These are phyloP conservation scores for Cantharis nigra DNA, from an alignment of 2,888 invertebrate genomes.

Conservation along the genomic window DNA sequence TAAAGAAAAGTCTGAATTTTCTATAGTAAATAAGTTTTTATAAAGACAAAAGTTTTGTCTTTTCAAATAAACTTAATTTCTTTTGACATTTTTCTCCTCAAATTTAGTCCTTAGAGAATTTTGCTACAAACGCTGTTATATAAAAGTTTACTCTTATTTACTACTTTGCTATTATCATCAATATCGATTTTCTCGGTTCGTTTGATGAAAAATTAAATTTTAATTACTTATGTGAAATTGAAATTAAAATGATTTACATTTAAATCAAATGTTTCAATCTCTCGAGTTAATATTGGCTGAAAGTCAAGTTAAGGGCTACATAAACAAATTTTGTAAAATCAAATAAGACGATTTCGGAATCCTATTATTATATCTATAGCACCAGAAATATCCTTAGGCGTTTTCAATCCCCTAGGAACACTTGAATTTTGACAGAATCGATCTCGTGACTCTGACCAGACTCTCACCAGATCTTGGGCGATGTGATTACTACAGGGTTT, in stretches of 20 bases:
- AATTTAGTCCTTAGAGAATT: not conserved
- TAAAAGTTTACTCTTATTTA: not conserved
- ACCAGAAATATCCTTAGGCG: not conserved
- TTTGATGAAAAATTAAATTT: not conserved
- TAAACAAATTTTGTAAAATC: conserved; percentile 15
- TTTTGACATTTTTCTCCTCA: conserved; percentile 7
- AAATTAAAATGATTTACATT: not conserved
- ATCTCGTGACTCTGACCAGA: not conserved
- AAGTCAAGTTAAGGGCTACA: not conserved
- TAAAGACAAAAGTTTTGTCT: conserved; percentile 8
- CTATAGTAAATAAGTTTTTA: conserved; percentile 10
- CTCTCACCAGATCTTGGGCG: not conserved
- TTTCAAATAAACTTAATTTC: not conserved
- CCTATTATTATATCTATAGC: conserved; percentile 6
- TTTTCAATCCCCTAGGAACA: not conserved
- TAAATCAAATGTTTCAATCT: not conserved
- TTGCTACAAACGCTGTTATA: not conserved
- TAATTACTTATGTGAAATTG: not conserved
- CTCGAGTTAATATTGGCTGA: not conserved
- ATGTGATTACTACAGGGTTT: not conserved
- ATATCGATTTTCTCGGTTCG: not conserved
- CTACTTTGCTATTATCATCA: not conserved
- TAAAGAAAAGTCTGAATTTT: not conserved
- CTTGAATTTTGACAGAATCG: not conserved
- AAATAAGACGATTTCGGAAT: conserved; percentile 15